Evolutionary conservation across 1,140 invertebrate genomes (phyloP).

Genomic region (Atta cephalotes): DNA sequence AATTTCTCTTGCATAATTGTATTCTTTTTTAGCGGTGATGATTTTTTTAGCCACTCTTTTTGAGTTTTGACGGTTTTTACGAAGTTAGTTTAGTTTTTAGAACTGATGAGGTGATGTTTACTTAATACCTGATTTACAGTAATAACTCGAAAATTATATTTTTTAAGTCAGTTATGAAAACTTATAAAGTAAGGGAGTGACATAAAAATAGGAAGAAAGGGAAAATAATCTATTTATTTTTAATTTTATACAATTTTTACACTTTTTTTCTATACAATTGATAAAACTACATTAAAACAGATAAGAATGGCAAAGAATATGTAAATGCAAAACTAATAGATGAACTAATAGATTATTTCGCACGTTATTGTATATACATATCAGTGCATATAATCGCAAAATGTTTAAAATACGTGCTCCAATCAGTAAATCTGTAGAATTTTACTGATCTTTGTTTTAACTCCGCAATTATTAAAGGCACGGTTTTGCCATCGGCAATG

Average conservation of each 20-base stretch:
- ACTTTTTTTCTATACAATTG: background rate
- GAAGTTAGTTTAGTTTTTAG: no score
- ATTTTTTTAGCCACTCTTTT: no score
- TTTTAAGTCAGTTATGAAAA: no score
- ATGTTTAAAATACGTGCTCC: background rate
- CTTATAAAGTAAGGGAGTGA: no score
- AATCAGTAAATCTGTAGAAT: constrained; percentile 5
- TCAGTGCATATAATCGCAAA: background rate
- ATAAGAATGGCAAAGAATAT: background rate
- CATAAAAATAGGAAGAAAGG: background rate
- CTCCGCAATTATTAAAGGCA: constrained; percentile 40
- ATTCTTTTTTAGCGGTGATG: no score
- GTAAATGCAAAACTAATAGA: background rate
- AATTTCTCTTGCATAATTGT: no score
- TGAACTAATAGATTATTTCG: background rate
- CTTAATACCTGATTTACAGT: no score
- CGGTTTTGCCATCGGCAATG: constrained; percentile 2
- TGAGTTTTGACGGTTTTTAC: no score
- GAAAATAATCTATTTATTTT: background rate
- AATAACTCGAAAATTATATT: no score
- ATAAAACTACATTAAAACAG: background rate
- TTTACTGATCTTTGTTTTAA: constrained; percentile 17
- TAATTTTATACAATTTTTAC: background rate
- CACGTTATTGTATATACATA: background rate
- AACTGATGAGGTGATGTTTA: no score